Evolutionary conservation across 2,888 invertebrate genomes (phyloP), one percentile per base, ranked within the genome.

Genomic region (Perithous albicinctus): DNA sequence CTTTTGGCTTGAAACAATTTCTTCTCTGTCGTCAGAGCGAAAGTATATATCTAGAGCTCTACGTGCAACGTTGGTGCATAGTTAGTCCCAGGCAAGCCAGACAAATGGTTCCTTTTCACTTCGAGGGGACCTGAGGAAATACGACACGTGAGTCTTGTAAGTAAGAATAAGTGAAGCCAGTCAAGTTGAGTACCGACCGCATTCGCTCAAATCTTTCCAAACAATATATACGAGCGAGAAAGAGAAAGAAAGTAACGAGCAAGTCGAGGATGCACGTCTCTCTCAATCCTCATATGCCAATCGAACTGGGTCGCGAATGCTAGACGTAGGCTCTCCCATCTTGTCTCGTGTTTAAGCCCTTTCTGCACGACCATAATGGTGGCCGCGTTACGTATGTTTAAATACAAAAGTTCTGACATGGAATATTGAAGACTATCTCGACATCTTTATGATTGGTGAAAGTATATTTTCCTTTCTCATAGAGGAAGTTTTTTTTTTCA

Each of bases 121-220:
- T 66, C 35, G 59, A 29, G 32, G 72, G 29, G 54, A 23, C 77
- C 70, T 77, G 82, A 81, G 85, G 84, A 87, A 87, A 87, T 85
- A 85, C 87, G 89, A 89, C 86, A 84, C 85, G 82, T 84, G 86
- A 87, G 84, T 86, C 84, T 79, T 74, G 84, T 86, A 87, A 88
- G 88, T 88, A 88, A 89, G 89, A 89, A 90, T 86, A 87, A 88
- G 87, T 76, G 90, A 89, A 87, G 88, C 87, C 87, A 86, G 85
- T 83, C 84, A 88, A 88, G 86, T 86, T 82, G 82, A 83, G 84
- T 84, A 78, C 86, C 80, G 86, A 84, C 84, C 86, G 86, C 84
- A 73, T 87, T 88, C 85, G 72, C 84, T 86, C 82, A 85, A 86
- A 87, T 87, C 86, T 85, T 85, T 79, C 78, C 79, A 72, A 87